These are phyloP conservation scores for Folsomia manolachei DNA, from an alignment of 2,888 invertebrate species.

Conservation along the genomic window DNA sequence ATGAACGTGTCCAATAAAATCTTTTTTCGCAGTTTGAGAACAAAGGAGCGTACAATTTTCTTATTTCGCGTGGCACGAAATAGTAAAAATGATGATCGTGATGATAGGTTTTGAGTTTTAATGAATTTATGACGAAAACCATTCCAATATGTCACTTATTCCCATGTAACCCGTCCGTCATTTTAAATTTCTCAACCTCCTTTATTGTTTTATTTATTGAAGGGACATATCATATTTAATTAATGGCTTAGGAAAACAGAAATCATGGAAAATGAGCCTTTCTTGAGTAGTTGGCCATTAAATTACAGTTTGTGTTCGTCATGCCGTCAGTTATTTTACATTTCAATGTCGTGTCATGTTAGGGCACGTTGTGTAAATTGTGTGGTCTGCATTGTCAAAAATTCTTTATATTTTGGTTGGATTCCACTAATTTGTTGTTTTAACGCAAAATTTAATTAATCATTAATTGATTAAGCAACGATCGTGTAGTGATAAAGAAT, in stretches of 20 bases:
- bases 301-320: too few relatives aligned
- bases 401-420: too few relatives aligned
- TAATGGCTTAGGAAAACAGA: too few relatives aligned
- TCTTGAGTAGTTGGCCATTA: not conserved
- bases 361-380: too few relatives aligned
- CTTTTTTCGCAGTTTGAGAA: not conserved
- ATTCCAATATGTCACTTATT: conserved; percentile 5
- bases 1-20: too few relatives aligned
- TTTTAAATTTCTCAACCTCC: not conserved
- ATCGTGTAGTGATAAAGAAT: too few relatives aligned
- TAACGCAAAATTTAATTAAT: too few relatives aligned
- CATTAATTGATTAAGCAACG: too few relatives aligned
- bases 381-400: not conserved
- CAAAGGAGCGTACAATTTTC: not conserved
- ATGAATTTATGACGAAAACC: conserved; percentile 9
- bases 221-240: not conserved
- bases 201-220: not conserved
- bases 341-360: too few relatives aligned
- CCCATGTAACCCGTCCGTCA: conserved; percentile 9
- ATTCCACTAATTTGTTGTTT: too few relatives aligned
- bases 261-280: too few relatives aligned
- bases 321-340: too few relatives aligned
- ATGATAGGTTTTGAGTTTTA: not conserved
- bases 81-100: not conserved
- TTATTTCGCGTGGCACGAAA: not conserved